These are phyloP conservation scores for Oikopleura albicans DNA, from an alignment of 23 tunicate genomes.

Conservation along the genomic window DNA sequence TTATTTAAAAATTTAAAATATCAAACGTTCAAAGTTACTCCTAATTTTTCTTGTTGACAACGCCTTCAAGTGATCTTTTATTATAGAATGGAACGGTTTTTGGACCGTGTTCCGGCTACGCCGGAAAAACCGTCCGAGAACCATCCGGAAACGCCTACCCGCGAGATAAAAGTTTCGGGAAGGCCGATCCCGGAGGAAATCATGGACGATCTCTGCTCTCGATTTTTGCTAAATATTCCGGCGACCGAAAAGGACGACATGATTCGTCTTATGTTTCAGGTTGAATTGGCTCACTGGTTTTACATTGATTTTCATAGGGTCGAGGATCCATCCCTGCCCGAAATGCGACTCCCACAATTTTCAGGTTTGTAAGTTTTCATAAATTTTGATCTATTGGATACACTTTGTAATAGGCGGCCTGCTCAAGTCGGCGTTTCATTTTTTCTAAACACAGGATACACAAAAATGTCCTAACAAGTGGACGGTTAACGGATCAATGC, in stretches of 20 bases:
- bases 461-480: no score
- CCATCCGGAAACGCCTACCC: neutral
- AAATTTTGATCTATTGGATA: no score
- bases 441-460: no score
- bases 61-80: no score
- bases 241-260: conserved; percentile 43
- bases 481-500: no score
- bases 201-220: conserved; percentile 74
- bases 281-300: conserved; percentile 88
- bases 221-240: conserved; percentile 73
- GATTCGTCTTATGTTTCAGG: conserved; percentile 66
- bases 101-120: neutral
- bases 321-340: conserved; percentile 43
- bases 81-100: neutral
- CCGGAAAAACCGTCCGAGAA: neutral
- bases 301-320: conserved; percentile 61
- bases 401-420: no score
- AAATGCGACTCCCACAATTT: conserved; percentile 51
- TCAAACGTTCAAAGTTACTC: no score
- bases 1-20: no score
- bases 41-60: no score
- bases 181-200: conserved; percentile 9
- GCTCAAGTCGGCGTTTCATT: no score
- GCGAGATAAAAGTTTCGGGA: neutral
- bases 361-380: no score